These are phyloP conservation scores for Mamestra brassicae DNA, from an alignment of 2,888 invertebrate genomes.

Conservation along the genomic window DNA sequence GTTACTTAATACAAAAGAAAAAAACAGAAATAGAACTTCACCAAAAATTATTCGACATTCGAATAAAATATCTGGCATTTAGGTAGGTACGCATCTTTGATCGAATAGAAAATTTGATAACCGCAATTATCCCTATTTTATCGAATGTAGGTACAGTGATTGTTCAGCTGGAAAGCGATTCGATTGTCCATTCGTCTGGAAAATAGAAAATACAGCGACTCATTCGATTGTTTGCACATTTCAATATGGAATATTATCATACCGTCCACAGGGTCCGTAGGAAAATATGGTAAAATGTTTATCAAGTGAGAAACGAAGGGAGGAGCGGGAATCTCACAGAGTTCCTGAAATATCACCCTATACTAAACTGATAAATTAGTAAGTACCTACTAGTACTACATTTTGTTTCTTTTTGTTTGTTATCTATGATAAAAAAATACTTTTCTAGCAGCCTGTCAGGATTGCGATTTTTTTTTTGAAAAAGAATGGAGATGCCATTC, in stretches of 20 bases:
- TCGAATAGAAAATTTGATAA: not conserved
- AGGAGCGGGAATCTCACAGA: too few relatives aligned
- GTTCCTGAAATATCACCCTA: not conserved
- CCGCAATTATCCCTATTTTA: not conserved
- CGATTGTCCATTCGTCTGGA: slow-evolving; percentile 39
- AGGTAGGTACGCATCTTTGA: too few relatives aligned
- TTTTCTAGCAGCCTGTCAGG: too few relatives aligned
- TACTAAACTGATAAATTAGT: not conserved
- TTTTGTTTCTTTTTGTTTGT: too few relatives aligned
- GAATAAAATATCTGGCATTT: not conserved
- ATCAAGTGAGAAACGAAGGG: not conserved
- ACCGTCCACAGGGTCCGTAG: not conserved
- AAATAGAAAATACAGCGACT: slow-evolving; percentile 30
- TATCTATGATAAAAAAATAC: too few relatives aligned
- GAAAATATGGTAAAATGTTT: not conserved
- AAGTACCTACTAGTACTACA: too few relatives aligned
- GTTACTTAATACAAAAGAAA: too few relatives aligned
- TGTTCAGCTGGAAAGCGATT: slow-evolving; percentile 36
- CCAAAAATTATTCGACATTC: not conserved
- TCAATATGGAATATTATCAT: slow-evolving; percentile 24
- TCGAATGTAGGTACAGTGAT: slow-evolving; percentile 21
- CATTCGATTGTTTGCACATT: slow-evolving; percentile 33
- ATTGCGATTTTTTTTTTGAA: too few relatives aligned
- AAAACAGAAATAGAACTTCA: too few relatives aligned
- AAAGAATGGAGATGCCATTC: too few relatives aligned